These are phyloP conservation scores for Drosophila mojavensis DNA, from an alignment of 1,140 invertebrate genomes.

Conservation along the genomic window DNA sequence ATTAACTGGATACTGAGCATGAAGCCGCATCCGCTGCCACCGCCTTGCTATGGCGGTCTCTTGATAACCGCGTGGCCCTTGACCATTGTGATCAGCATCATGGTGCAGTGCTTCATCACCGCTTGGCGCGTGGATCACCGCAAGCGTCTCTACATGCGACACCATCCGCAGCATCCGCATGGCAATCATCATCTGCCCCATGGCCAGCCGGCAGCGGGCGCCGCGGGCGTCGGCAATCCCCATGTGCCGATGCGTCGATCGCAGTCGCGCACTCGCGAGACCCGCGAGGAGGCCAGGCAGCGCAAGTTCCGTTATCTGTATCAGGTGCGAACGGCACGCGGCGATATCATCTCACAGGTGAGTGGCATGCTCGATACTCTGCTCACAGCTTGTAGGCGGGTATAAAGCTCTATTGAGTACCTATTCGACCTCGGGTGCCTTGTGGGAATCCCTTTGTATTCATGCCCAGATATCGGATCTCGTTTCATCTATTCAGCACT, in stretches of 20 bases:
- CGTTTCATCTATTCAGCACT: neutral
- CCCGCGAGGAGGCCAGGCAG: conserved; percentile 90
- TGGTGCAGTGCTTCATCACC: conserved; percentile 83
- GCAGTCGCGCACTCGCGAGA: conserved; percentile 86
- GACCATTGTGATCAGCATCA: conserved; percentile 78
- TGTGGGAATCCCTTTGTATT: too few species aligned
- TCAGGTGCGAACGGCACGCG: conserved; percentile 93
- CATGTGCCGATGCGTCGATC: conserved; percentile 60
- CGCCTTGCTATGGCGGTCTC: conserved; percentile 81
- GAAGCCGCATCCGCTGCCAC: conserved; percentile 78
- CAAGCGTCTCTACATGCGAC: conserved; percentile 75
- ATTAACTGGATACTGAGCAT: conserved; percentile 80
- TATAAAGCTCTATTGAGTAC: too few species aligned
- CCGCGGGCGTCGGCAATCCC: conserved; percentile 40
- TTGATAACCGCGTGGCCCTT: conserved; percentile 80
- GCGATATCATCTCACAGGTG: conserved; percentile 95
- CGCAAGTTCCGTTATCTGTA: conserved; percentile 95
- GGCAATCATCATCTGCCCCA: conserved; percentile 59
- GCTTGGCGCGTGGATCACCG: conserved; percentile 83
- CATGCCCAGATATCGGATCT: neutral
- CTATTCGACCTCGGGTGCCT: too few species aligned
- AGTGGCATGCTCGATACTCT: neutral
- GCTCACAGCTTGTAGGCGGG: too few species aligned
- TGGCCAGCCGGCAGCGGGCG: conserved; percentile 52
- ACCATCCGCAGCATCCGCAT: conserved; percentile 68